These are phyloP conservation scores for Pyrrhia umbra DNA, from an alignment of 2,888 invertebrate species.

Conservation along the genomic window DNA sequence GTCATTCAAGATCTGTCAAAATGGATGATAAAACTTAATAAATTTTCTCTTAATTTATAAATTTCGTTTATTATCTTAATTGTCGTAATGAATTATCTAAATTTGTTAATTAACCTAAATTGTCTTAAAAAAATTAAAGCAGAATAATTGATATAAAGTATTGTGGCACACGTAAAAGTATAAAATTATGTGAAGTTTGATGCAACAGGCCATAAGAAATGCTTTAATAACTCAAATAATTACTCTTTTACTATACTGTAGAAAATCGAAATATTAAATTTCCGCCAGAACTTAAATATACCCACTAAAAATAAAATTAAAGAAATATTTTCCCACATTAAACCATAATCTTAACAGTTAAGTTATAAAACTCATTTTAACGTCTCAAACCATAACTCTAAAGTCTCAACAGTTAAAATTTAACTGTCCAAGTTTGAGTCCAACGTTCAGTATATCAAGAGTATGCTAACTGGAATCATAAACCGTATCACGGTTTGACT, in stretches of 20 bases:
- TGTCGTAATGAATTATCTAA: too few relatives aligned
- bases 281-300: constrained; percentile 20
- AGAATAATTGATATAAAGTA: too few relatives aligned
- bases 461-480: constrained; percentile 56
- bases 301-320: constrained; percentile 54
- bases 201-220: too few relatives aligned
- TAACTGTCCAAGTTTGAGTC: constrained; percentile 67
- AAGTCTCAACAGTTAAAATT: constrained; percentile 64
- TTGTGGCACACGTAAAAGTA: too few relatives aligned
- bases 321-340: constrained; percentile 55
- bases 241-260: background rate
- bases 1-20: too few relatives aligned
- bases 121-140: too few relatives aligned
- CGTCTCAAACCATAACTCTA: constrained; percentile 58
- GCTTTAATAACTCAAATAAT: background rate
- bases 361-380: constrained; percentile 62
- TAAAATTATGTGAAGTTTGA: too few relatives aligned
- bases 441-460: constrained; percentile 58
- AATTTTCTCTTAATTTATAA: too few relatives aligned
- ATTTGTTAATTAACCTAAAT: too few relatives aligned
- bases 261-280: background rate
- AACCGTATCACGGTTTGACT: constrained; percentile 57
- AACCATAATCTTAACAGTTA: constrained; percentile 61
- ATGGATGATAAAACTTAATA: too few relatives aligned
- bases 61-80: too few relatives aligned